Evolutionary conservation across 2,888 invertebrate genomes (phyloP).

Genomic region (Corbicula japonica): DNA sequence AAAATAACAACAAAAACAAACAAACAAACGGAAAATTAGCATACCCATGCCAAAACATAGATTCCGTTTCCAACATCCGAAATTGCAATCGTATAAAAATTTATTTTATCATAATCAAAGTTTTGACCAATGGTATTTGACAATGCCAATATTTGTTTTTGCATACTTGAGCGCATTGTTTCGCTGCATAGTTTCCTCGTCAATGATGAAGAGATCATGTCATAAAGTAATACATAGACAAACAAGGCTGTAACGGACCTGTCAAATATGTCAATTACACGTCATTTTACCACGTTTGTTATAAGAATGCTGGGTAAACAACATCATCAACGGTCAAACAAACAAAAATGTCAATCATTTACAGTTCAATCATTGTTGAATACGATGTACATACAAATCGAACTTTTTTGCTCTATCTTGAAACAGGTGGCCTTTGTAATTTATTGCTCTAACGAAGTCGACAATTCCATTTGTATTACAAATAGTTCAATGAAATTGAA

Average conservation of each 20-base stretch:
- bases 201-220: slow-evolving; percentile 29
- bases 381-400: not conserved
- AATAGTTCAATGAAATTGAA: slow-evolving; percentile 13
- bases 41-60: not conserved
- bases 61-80: not conserved
- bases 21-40: not conserved
- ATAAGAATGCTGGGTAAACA: slow-evolving; percentile 37
- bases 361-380: slow-evolving; percentile 1
- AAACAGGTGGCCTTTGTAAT: slow-evolving; percentile 7
- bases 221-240: slow-evolving; percentile 26
- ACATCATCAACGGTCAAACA: slow-evolving; percentile 20
- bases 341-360: slow-evolving; percentile 22
- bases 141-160: not conserved
- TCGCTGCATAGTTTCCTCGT: not conserved
- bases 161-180: not conserved
- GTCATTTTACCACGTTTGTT: slow-evolving; percentile 36
- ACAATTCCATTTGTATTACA: too few species aligned
- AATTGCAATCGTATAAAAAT: slow-evolving; percentile 4
- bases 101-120: not conserved
- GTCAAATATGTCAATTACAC: slow-evolving; percentile 62
- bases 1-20: not conserved
- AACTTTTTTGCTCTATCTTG: not conserved
- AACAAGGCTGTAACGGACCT: slow-evolving; percentile 44
- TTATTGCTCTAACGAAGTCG: slow-evolving; percentile 1
- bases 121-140: not conserved